Conservation (phyloP, 2,888 invertebrate genomes). For the Keiferia lycopersicella region DNA sequence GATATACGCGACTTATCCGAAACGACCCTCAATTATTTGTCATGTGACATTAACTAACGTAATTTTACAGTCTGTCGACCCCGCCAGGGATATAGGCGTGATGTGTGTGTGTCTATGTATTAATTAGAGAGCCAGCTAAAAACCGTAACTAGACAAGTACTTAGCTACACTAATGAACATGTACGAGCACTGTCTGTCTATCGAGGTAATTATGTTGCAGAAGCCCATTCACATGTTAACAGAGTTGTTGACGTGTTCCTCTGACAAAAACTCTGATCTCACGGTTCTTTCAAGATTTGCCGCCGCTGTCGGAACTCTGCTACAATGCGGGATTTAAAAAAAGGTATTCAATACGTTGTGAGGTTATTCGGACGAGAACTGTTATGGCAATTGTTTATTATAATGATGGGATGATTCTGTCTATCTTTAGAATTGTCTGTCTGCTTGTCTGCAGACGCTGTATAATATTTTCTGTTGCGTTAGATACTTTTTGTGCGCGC, state of each 20-base stretch:
- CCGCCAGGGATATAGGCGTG: no score
- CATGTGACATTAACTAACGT: no score
- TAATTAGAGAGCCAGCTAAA: no score
- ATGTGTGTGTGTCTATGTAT: no score
- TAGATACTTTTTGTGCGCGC: no score
- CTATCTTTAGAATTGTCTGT: no score
- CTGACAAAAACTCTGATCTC: slow-evolving; percentile 9
- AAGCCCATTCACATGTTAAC: slow-evolving; percentile 1
- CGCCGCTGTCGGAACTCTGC: not conserved
- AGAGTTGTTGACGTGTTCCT: not conserved
- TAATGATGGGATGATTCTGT: not conserved
- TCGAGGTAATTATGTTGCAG: not conserved
- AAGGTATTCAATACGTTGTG: slow-evolving; percentile 9
- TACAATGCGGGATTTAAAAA: slow-evolving; percentile 1
- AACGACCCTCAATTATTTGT: no score
- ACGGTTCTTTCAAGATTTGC: slow-evolving; percentile 16
- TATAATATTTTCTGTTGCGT: no score
- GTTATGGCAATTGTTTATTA: slow-evolving; percentile 8
- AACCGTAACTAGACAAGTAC: not conserved
- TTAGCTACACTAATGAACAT: slow-evolving; percentile 1
- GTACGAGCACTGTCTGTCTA: not conserved
- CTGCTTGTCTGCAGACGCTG: no score
- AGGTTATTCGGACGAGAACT: slow-evolving; percentile 18
- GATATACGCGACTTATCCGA: no score
- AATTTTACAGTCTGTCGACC: no score